phyloP scores from a whole-genome alignment of 2,888 invertebrate species.

The Pinctada fucata region DNA sequence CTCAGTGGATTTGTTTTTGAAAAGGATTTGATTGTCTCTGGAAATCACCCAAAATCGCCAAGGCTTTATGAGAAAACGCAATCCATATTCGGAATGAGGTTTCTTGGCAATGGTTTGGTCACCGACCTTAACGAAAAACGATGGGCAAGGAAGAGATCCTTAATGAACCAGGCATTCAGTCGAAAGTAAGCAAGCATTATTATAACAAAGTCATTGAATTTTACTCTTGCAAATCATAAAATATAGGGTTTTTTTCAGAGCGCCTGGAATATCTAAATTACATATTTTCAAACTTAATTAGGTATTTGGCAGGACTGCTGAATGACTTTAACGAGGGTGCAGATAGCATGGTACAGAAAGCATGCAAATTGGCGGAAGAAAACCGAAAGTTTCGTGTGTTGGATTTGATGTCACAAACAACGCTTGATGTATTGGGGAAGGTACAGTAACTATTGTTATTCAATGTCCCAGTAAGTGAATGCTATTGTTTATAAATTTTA shows the following conservation, averaged over 20 bases:
- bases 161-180: neutral
- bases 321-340: neutral
- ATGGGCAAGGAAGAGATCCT: neutral
- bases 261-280: too few relatives aligned
- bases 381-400: neutral
- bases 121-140: neutral
- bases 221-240: too few relatives aligned
- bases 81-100: neutral
- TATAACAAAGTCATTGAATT: too few relatives aligned
- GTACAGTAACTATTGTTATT: neutral
- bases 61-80: neutral
- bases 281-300: neutral
- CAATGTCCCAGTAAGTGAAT: too few relatives aligned
- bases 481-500: too few relatives aligned
- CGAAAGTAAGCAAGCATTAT: neutral
- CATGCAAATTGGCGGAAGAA: neutral
- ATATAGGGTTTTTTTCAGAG: too few relatives aligned
- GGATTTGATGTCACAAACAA: neutral
- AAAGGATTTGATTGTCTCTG: neutral
- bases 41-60: neutral
- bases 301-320: neutral
- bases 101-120: conserved; percentile 5
- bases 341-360: neutral
- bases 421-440: neutral
- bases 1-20: neutral